Percentiles rank a stretch among this genome's conserved stretches.
These are phyloP conservation scores for Takifugu bimaculatus DNA, from an alignment of 2,113 vertebrate species.

Conservation along the genomic window DNA sequence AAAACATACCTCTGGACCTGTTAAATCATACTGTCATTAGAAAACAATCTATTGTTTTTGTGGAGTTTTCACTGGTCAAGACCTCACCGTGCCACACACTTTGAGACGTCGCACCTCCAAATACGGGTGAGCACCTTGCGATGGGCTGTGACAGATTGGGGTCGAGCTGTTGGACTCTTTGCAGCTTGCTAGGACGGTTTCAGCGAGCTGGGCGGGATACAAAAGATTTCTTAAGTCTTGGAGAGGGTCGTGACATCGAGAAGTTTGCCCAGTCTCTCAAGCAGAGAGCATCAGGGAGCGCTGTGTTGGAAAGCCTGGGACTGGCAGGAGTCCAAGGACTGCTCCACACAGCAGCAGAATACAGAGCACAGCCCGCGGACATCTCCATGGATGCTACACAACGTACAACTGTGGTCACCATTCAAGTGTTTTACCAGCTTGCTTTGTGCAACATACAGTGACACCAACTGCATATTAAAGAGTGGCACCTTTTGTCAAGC, in stretches of 20 bases:
- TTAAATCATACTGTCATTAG: slow-evolving; percentile 31
- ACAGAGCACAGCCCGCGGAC: slow-evolving; percentile 41
- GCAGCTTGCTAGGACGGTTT: slow-evolving; percentile 43
- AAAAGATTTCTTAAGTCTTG: slow-evolving; percentile 63
- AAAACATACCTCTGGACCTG: slow-evolving; percentile 19
- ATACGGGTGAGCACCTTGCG: slow-evolving; percentile 56
- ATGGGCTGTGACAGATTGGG: slow-evolving; percentile 72
- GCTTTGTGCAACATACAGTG: slow-evolving; percentile 59
- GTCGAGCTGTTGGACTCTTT: slow-evolving; percentile 49
- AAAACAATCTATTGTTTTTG: slow-evolving; percentile 38
- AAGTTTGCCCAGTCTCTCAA: slow-evolving; percentile 49
- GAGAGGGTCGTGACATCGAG: slow-evolving; percentile 61
- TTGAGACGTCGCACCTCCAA: slow-evolving; percentile 35
- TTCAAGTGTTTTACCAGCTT: slow-evolving; percentile 52
- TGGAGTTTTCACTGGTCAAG: slow-evolving; percentile 21
- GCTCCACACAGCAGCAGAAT: slow-evolving; percentile 35
- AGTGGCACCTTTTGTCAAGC: slow-evolving; percentile 54
- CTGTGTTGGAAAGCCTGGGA: slow-evolving; percentile 45
- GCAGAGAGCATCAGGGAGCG: slow-evolving; percentile 32
- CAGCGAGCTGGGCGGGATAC: slow-evolving; percentile 51
- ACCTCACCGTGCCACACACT: slow-evolving; percentile 47
- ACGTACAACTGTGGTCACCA: slow-evolving; percentile 30
- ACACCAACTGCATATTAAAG: slow-evolving; percentile 62
- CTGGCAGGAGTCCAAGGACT: slow-evolving; percentile 50
- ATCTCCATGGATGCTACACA: slow-evolving; percentile 42